Evolutionary conservation across 2,797 vertebrate species (phyloP).

Genomic region (Melanogrammus aeglefinus): DNA sequence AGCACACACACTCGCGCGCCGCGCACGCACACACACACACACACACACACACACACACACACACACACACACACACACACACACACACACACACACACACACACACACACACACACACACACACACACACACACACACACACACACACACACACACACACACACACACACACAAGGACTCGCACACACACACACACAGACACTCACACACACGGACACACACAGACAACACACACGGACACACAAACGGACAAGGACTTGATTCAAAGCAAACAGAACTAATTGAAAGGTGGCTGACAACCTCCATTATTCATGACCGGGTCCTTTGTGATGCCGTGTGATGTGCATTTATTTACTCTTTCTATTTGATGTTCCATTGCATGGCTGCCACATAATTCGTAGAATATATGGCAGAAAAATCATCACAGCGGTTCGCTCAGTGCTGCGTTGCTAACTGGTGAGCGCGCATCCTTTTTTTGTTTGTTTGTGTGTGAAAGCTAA

Average conservation of each 20-base stretch:
- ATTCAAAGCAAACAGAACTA: conserved; percentile 62
- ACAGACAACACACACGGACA: no score
- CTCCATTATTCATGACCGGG: conserved; percentile 65
- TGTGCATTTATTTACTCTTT: conserved; percentile 56
- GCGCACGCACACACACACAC: conserved; percentile 23
- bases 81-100: conserved; percentile 8
- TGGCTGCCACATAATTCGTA: conserved; percentile 22
- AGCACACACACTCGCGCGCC: no score
- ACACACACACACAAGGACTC: not conserved
- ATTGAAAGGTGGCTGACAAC: conserved; percentile 58
- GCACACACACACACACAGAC: conserved; percentile 4
- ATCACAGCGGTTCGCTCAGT: conserved; percentile 3
- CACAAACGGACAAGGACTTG: conserved; percentile 41
- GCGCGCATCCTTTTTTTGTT: not conserved
- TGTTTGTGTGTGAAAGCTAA: not conserved
- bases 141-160: no score
- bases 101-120: not conserved
- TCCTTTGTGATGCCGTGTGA: conserved; percentile 37
- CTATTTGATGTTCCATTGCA: conserved; percentile 47
- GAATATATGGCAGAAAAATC: conserved; percentile 29
- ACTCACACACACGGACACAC: not conserved
- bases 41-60: conserved; percentile 35
- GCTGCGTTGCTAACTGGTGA: conserved; percentile 10
- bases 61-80: conserved; percentile 16
- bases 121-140: not conserved